These are phyloP conservation scores for Spilogale gracilis DNA, from an alignment of 2,113 vertebrate genomes.

Conservation along the genomic window DNA sequence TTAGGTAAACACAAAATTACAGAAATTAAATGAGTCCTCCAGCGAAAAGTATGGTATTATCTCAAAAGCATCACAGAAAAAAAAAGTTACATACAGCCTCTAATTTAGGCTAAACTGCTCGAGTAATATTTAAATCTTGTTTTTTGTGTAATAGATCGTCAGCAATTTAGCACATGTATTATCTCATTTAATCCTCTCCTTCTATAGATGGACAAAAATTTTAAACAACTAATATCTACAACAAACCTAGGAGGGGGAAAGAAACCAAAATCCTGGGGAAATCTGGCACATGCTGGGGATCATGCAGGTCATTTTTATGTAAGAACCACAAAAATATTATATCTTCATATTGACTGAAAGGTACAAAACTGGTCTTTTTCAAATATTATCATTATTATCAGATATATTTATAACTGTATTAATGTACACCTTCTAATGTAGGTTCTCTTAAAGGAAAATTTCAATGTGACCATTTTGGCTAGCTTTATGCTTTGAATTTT, in stretches of 20 bases:
- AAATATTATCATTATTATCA: not conserved
- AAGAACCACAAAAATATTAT: not conserved
- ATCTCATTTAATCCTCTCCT: not conserved
- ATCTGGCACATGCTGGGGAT: not conserved
- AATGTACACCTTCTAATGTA: not conserved
- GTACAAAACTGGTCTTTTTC: not conserved
- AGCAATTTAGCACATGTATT: not conserved
- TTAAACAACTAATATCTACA: not conserved
- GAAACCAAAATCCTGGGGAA: not conserved
- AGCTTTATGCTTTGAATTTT: constrained; percentile 5
- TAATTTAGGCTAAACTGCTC: not conserved
- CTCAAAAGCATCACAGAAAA: not conserved
- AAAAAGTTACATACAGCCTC: not conserved
- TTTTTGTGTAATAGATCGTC: not conserved
- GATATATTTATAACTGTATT: not conserved
- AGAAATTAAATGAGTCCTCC: not conserved
- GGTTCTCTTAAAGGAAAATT: not conserved
- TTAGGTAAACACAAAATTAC: not conserved
- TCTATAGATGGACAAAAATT: not conserved
- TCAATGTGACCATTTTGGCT: not conserved
- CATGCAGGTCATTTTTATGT: not conserved
- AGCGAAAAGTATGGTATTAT: not conserved
- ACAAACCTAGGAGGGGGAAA: not conserved
- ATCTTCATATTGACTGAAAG: not conserved
- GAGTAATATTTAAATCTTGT: not conserved